Evolutionary conservation across 2,888 invertebrate species (phyloP).

Genomic region (Ditylenchus weischeri): DNA sequence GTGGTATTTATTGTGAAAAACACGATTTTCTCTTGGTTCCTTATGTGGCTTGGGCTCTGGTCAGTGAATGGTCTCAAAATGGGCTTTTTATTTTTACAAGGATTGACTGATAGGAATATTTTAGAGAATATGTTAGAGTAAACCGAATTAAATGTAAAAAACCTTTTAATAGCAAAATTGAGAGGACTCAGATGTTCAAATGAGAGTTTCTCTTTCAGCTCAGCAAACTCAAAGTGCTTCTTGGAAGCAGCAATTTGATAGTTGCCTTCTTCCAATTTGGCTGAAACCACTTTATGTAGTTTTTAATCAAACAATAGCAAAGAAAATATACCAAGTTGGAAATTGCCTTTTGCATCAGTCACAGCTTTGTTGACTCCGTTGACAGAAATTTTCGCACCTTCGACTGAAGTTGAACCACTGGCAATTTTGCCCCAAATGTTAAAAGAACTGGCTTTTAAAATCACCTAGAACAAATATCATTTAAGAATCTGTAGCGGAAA

Average conservation of each 20-base stretch:
- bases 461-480: neutral
- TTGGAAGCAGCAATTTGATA: slow-evolving; percentile 28
- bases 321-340: slow-evolving; percentile 8
- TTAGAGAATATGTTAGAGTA: neutral
- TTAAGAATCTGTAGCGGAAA: neutral
- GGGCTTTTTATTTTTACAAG: no score
- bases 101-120: no score
- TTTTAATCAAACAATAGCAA: no score
- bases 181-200: neutral
- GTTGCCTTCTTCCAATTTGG: slow-evolving; percentile 24
- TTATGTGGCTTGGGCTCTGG: no score
- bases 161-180: no score
- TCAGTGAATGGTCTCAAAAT: no score
- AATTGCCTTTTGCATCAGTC: slow-evolving; percentile 26
- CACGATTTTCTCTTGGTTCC: no score
- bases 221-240: slow-evolving; percentile 32
- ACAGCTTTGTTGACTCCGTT: slow-evolving; percentile 6
- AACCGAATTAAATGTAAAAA: neutral
- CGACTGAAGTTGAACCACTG: slow-evolving; percentile 2
- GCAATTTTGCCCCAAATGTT: slow-evolving; percentile 11
- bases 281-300: neutral
- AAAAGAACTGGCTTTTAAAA: slow-evolving; percentile 7
- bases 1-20: no score
- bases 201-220: slow-evolving; percentile 24
- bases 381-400: slow-evolving; percentile 1